Percentiles rank a stretch among this genome's conserved stretches.
Conservation (phyloP, 2,113 vertebrate species). For the Motacilla tschutschensis region DNA sequence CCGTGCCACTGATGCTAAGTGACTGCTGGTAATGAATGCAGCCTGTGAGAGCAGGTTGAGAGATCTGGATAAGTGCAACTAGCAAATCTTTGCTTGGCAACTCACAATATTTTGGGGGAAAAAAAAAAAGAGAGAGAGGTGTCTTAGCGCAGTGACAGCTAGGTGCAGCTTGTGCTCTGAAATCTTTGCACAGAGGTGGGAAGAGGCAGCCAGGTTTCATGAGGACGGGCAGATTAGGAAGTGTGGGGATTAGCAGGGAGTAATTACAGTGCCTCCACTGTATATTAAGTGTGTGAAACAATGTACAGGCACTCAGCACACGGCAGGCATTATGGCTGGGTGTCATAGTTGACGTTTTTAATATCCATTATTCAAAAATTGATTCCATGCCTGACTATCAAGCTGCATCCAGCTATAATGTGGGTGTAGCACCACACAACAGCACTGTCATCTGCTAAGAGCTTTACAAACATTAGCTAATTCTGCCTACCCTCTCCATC, state of each 20-base stretch:
- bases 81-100: slow-evolving; percentile 14
- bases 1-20: not conserved
- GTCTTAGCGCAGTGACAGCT: not conserved
- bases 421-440: slow-evolving; percentile 35
- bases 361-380: slow-evolving; percentile 70
- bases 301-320: slow-evolving; percentile 26
- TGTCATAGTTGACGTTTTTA: slow-evolving; percentile 60
- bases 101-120: not conserved
- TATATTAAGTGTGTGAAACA: slow-evolving; percentile 73
- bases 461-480: slow-evolving; percentile 60
- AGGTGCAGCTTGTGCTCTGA: slow-evolving; percentile 22
- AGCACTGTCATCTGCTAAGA: slow-evolving; percentile 52
- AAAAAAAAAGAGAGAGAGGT: not conserved
- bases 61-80: not conserved
- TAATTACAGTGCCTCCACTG: slow-evolving; percentile 68
- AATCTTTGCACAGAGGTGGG: slow-evolving; percentile 32
- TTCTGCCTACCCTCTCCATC: slow-evolving; percentile 2
- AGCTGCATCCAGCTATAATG: slow-evolving; percentile 33
- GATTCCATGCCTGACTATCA: slow-evolving; percentile 72
- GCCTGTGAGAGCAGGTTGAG: not conserved
- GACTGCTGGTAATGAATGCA: not conserved
- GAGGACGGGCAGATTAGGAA: slow-evolving; percentile 35
- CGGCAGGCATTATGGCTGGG: slow-evolving; percentile 48
- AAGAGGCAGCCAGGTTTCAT: slow-evolving; percentile 24
- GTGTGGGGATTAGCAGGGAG: slow-evolving; percentile 58